These are phyloP conservation scores for Aleiodes alternator DNA, from an alignment of 2,888 invertebrate species.

Conservation along the genomic window DNA sequence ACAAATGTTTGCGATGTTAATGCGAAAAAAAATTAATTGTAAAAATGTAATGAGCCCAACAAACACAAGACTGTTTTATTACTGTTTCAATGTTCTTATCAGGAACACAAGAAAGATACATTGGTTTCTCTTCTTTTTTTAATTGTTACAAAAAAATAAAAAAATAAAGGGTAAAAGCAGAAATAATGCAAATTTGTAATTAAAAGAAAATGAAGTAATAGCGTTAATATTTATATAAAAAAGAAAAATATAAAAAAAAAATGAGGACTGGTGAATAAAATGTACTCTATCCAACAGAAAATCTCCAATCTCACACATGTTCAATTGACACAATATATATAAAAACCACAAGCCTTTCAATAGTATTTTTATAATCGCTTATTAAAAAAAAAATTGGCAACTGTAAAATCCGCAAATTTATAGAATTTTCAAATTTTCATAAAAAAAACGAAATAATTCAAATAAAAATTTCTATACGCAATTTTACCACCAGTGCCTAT, in stretches of 20 bases:
- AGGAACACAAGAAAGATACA: constrained; percentile 28
- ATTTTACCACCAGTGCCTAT: constrained; percentile 42
- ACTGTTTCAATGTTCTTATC: constrained; percentile 56
- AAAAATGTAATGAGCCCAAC: constrained; percentile 59
- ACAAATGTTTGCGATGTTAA: constrained; percentile 52
- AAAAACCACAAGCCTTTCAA: constrained; percentile 28
- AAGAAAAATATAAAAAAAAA: constrained; percentile 59
- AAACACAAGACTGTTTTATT: constrained; percentile 71
- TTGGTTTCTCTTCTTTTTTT: constrained; percentile 51
- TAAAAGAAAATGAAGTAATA: constrained; percentile 17
- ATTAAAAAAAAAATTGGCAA: background rate
- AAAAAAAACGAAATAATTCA: background rate
- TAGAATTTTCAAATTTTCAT: background rate
- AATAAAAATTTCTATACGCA: constrained; percentile 22
- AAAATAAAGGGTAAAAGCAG: constrained; percentile 43
- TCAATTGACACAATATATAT: constrained; percentile 26
- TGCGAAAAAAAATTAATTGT: constrained; percentile 43
- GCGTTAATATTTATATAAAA: constrained; percentile 37
- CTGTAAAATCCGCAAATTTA: background rate
- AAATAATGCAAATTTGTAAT: constrained; percentile 39
- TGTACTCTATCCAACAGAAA: constrained; percentile 58
- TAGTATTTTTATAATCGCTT: constrained; percentile 19
- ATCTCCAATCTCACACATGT: background rate
- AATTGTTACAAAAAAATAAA: constrained; percentile 28
- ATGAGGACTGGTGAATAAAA: constrained; percentile 29